Evolutionary conservation across 2,797 vertebrate species (phyloP).

Genomic region (Nyctalus aviator): DNA sequence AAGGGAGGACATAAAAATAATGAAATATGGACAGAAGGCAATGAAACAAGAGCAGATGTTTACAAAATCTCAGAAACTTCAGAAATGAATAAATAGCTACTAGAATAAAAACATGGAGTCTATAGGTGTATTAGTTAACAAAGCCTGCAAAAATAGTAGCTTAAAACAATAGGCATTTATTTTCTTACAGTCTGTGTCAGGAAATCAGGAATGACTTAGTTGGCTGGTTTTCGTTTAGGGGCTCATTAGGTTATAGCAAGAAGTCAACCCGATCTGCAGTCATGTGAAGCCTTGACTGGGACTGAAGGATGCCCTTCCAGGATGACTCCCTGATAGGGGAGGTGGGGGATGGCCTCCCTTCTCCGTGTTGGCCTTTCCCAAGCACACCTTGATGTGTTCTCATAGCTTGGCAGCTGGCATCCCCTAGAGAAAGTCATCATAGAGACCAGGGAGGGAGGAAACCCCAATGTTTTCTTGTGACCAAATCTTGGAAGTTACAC

Average conservation of each 20-base stretch:
- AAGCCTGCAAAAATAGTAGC: conserved; percentile 8
- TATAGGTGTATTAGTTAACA: not conserved
- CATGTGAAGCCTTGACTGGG: not conserved
- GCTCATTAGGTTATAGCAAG: not conserved
- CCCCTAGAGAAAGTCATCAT: not conserved
- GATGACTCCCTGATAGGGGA: not conserved
- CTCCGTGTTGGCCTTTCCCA: not conserved
- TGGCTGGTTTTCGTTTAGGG: not conserved
- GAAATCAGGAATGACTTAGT: conserved; percentile 17
- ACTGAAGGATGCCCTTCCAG: not conserved
- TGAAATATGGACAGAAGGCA: conserved; percentile 32
- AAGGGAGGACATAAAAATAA: not conserved
- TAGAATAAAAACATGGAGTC: not conserved
- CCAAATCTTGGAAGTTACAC: not conserved
- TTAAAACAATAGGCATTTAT: not conserved
- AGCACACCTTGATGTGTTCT: not conserved
- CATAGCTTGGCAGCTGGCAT: not conserved
- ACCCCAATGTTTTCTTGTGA: not conserved
- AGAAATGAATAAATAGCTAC: conserved; percentile 25
- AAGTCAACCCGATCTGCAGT: not conserved
- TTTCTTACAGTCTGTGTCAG: not conserved
- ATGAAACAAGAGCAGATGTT: conserved; percentile 2
- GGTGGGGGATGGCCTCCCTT: not conserved
- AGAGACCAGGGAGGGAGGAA: not conserved
- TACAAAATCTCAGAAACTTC: conserved; percentile 34